A percentile compares a stretch with the other conserved stretches of the same genome.
Conservation (phyloP, 2,888 invertebrate species). For the Hofmannophila pseudospretella region DNA sequence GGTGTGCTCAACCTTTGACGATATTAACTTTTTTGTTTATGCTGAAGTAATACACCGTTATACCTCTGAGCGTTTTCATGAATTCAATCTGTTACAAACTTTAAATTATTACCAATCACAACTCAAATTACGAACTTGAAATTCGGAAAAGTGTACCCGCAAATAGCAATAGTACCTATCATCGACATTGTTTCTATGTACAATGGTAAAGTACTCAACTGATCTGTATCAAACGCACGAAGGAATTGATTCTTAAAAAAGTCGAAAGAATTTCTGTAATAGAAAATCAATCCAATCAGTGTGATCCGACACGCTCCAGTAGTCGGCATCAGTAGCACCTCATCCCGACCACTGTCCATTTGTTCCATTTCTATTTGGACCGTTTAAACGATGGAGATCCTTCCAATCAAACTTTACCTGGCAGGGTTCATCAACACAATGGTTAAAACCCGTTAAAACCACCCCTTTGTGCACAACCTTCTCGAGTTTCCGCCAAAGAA, state of each 20-base stretch:
- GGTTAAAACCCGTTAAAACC: slow-evolving; percentile 24
- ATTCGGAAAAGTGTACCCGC: not conserved
- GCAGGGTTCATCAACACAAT: slow-evolving; percentile 5
- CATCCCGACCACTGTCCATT: slow-evolving; percentile 24
- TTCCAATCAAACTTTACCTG: slow-evolving; percentile 12
- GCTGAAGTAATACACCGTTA: slow-evolving; percentile 45
- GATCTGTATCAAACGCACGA: slow-evolving; percentile 51
- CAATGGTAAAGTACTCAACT: slow-evolving; percentile 17
- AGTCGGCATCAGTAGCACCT: slow-evolving; percentile 43
- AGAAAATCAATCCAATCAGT: slow-evolving; percentile 70
- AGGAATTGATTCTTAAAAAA: slow-evolving; percentile 51
- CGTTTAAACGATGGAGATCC: slow-evolving; percentile 8
- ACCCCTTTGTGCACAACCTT: slow-evolving; percentile 62
- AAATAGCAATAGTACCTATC: slow-evolving; percentile 1
- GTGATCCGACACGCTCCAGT: slow-evolving; percentile 52
- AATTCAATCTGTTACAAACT: slow-evolving; percentile 6
- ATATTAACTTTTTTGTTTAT: slow-evolving; percentile 74
- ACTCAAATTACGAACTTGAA: not conserved
- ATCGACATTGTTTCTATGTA: not conserved
- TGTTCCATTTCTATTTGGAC: slow-evolving; percentile 26
- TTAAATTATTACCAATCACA: slow-evolving; percentile 1
- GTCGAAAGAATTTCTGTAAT: slow-evolving; percentile 45
- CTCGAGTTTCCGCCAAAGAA: slow-evolving; percentile 63
- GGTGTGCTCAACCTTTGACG: slow-evolving; percentile 73
- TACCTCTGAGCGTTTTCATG: slow-evolving; percentile 25